These are phyloP conservation scores for Perca fluviatilis DNA, from an alignment of 2,113 vertebrate genomes.

Conservation along the genomic window DNA sequence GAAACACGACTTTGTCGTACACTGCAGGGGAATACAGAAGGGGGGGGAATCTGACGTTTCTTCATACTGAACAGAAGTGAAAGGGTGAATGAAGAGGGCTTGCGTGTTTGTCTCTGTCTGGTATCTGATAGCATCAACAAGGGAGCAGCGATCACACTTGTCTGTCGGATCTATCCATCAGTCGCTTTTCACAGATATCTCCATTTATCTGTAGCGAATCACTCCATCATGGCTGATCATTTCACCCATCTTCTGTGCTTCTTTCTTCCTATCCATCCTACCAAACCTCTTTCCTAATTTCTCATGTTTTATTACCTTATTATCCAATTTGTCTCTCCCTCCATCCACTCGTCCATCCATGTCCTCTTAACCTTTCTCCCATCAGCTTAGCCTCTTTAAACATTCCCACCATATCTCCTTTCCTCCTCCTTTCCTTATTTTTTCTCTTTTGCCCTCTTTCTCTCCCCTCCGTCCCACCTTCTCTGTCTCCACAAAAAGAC, in stretches of 20 bases:
- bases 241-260: neutral
- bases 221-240: neutral
- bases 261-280: neutral
- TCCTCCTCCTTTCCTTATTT: neutral
- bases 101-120: constrained; percentile 13
- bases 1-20: constrained; percentile 14
- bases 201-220: neutral
- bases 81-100: neutral
- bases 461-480: no score
- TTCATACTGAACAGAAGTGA: neutral
- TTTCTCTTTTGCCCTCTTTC: neutral
- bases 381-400: neutral
- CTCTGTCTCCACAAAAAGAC: constrained; percentile 5
- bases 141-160: constrained; percentile 3
- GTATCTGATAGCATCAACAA: constrained; percentile 26
- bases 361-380: neutral
- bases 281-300: neutral
- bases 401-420: neutral
- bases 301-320: neutral
- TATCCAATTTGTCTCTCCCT: neutral
- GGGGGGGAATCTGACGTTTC: neutral
- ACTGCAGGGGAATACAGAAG: neutral
- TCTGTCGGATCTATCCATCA: constrained; percentile 32
- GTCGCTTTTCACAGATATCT: neutral
- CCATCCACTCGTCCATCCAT: neutral